phyloP scores from a whole-genome alignment of 2,113 vertebrate species.

The Silurus glanis region DNA sequence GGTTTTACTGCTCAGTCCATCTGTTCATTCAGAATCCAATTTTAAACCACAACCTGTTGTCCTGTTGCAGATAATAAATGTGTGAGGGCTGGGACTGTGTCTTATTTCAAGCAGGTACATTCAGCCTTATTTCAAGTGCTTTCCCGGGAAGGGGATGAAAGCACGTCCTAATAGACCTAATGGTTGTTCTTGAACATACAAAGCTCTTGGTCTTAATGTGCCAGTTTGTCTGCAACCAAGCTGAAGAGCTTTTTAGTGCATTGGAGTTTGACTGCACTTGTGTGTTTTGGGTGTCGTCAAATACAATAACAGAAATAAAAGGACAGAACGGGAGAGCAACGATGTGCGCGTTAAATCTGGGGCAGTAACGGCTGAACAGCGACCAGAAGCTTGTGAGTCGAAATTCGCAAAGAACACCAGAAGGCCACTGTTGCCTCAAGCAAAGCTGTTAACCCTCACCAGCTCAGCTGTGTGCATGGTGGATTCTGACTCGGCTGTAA shows the following conservation, averaged over 20 bases:
- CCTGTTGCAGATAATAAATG: neutral
- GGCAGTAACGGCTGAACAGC: neutral
- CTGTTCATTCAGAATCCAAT: neutral
- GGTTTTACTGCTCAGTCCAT: neutral
- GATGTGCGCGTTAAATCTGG: neutral
- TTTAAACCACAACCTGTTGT: neutral
- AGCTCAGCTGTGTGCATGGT: neutral
- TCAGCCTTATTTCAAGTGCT: neutral
- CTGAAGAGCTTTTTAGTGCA: neutral
- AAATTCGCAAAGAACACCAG: neutral
- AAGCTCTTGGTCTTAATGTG: neutral
- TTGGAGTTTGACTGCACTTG: neutral
- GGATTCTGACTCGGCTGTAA: neutral
- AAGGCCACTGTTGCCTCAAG: slow-evolving; percentile 5
- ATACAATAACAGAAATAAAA: neutral
- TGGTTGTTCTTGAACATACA: neutral
- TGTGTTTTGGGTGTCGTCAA: neutral
- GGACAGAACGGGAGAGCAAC: neutral
- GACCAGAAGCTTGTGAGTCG: neutral
- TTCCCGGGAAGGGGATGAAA: slow-evolving; percentile 38
- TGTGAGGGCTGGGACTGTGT: neutral
- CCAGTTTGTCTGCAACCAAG: neutral
- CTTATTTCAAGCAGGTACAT: neutral
- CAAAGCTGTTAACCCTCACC: slow-evolving; percentile 3
- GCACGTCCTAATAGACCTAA: neutral